Evolutionary conservation across 2,888 invertebrate species (phyloP).

Genomic region (Eilema caniola): DNA sequence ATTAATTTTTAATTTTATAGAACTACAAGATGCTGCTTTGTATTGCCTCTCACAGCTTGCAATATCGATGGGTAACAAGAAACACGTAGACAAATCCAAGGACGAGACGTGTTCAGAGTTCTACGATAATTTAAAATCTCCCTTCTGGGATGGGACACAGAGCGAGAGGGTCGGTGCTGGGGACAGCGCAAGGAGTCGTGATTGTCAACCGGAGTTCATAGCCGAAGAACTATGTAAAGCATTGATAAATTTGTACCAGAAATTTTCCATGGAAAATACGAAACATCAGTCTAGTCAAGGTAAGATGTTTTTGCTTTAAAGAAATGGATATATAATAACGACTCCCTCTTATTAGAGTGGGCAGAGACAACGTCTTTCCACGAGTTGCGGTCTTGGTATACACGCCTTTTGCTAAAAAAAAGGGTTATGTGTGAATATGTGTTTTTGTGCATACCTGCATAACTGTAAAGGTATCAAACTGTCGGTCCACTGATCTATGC

Average conservation of each 20-base stretch:
- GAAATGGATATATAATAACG: background rate
- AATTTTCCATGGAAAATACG: conserved; percentile 61
- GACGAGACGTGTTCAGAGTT: conserved; percentile 61
- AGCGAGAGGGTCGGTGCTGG: conserved; percentile 53
- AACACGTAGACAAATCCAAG: conserved; percentile 60
- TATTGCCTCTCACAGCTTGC: conserved; percentile 70
- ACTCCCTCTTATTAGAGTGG: background rate
- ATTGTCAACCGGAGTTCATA: conserved; percentile 77
- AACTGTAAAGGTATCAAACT: background rate
- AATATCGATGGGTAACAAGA: conserved; percentile 63
- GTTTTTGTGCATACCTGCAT: background rate
- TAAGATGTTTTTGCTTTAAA: conserved; percentile 36
- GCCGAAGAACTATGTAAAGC: conserved; percentile 72
- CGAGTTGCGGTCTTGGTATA: background rate
- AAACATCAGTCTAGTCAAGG: conserved; percentile 67
- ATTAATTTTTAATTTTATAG: conserved; percentile 57
- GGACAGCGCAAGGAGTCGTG: conserved; percentile 52
- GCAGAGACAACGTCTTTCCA: background rate
- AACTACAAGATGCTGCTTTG: conserved; percentile 70
- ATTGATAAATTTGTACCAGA: conserved; percentile 66
- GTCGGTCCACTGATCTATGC: too few relatives aligned
- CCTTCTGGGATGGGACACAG: conserved; percentile 37
- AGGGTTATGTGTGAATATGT: background rate
- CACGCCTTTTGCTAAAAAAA: too few relatives aligned
- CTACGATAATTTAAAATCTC: conserved; percentile 69